phyloP scores from a whole-genome alignment of 1,140 invertebrate species.

The Lordiphosa mommai region DNA sequence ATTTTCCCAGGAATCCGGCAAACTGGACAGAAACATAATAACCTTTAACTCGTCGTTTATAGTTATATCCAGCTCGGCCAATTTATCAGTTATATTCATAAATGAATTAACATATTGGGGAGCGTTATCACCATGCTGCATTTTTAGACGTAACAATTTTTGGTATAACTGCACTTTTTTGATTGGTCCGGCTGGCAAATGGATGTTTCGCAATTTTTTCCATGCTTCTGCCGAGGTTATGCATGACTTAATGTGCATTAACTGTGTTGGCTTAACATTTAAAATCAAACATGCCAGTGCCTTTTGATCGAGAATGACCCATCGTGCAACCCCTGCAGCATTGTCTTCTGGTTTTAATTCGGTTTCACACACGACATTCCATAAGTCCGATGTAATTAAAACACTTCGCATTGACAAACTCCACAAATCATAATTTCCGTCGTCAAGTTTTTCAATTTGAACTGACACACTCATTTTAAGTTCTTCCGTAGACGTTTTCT shows the following conservation, averaged over 20 bases:
- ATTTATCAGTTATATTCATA: too few species aligned
- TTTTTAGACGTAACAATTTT: background rate
- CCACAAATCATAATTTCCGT: background rate
- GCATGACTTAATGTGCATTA: conserved; percentile 1
- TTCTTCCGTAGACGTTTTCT: background rate
- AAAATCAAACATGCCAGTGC: conserved; percentile 2
- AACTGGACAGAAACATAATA: conserved; percentile 5
- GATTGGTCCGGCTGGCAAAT: background rate
- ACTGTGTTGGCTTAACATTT: conserved; percentile 1
- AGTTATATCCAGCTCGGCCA: too few species aligned
- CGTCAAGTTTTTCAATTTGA: background rate
- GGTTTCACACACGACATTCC: background rate
- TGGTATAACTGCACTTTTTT: conserved; percentile 8
- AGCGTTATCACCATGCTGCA: background rate
- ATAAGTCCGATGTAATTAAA: background rate
- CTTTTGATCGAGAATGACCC: too few species aligned
- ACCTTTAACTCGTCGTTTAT: too few species aligned
- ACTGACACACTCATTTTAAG: background rate
- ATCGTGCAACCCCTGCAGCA: background rate
- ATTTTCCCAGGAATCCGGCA: conserved; percentile 1
- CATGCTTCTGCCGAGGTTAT: conserved; percentile 1
- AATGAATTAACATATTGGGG: too few species aligned
- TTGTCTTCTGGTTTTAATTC: background rate
- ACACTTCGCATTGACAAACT: background rate
- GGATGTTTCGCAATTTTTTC: conserved; percentile 3